Percentiles rank a stretch among this genome's conserved stretches.
These are phyloP conservation scores for Zapornia atra DNA, from an alignment of 2,113 vertebrate genomes.

Conservation along the genomic window DNA sequence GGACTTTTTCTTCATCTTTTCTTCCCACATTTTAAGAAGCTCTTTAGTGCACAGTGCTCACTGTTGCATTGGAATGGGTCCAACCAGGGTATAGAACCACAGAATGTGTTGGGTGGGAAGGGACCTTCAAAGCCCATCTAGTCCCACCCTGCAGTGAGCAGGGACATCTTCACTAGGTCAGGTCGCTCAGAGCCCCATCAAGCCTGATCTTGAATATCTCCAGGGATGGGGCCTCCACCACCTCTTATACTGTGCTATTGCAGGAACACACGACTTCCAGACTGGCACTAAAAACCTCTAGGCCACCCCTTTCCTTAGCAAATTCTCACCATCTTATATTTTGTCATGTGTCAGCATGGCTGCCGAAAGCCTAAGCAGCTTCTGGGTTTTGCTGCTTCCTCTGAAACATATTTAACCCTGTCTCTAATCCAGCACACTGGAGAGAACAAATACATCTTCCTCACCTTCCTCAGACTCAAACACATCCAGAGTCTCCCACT, in stretches of 20 bases:
- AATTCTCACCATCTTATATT: neutral
- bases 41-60: neutral
- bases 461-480: neutral
- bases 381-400: neutral
- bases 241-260: neutral
- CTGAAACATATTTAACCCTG: neutral
- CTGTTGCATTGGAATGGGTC: neutral
- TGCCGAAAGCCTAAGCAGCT: neutral
- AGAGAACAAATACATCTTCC: neutral
- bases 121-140: no score
- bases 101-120: no score
- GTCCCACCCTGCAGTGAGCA: no score
- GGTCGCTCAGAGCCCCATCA: no score
- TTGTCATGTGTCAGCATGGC: neutral
- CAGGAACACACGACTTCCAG: neutral
- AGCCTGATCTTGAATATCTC: no score
- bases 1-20: accelerated
- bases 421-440: neutral
- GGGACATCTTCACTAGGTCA: no score
- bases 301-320: neutral
- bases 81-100: neutral
- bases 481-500: neutral
- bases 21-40: neutral
- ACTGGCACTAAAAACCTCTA: neutral
- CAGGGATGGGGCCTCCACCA: no score